phyloP scores from a whole-genome alignment of 2,888 invertebrate species.

The Leptothorax acervorum region DNA sequence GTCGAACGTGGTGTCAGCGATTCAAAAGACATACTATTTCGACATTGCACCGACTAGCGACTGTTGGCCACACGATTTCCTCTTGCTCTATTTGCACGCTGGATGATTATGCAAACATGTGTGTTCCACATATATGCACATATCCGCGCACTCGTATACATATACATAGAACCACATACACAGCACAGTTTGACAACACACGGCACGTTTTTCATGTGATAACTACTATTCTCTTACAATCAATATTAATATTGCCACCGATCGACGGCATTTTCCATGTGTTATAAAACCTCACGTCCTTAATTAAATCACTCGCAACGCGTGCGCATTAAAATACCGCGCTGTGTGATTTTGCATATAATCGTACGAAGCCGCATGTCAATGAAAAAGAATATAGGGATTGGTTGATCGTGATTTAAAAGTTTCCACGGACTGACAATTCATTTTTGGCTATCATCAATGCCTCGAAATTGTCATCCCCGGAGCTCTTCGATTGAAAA shows the following conservation, averaged over 20 bases:
- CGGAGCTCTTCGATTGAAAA: neutral
- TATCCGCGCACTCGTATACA: neutral
- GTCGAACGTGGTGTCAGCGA: conserved; percentile 7
- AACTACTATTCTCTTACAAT: conserved; percentile 47
- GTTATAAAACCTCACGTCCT: conserved; percentile 58
- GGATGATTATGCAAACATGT: conserved; percentile 38
- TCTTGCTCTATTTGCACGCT: conserved; percentile 33
- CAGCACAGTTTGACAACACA: conserved; percentile 28
- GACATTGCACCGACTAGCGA: neutral
- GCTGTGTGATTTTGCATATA: neutral
- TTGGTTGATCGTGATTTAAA: neutral
- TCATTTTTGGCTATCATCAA: conserved; percentile 5
- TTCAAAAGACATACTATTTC: conserved; percentile 14
- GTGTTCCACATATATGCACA: neutral
- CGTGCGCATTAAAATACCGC: conserved; percentile 4
- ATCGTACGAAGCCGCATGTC: neutral
- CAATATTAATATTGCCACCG: conserved; percentile 68
- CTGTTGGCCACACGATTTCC: conserved; percentile 23
- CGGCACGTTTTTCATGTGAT: conserved; percentile 42
- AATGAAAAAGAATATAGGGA: neutral
- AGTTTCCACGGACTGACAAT: neutral
- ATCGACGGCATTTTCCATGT: conserved; percentile 47
- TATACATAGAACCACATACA: neutral
- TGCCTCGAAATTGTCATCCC: neutral
- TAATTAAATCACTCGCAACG: conserved; percentile 64